Evolutionary conservation across 2,888 invertebrate genomes (phyloP).

Genomic region (Molorchus minor): DNA sequence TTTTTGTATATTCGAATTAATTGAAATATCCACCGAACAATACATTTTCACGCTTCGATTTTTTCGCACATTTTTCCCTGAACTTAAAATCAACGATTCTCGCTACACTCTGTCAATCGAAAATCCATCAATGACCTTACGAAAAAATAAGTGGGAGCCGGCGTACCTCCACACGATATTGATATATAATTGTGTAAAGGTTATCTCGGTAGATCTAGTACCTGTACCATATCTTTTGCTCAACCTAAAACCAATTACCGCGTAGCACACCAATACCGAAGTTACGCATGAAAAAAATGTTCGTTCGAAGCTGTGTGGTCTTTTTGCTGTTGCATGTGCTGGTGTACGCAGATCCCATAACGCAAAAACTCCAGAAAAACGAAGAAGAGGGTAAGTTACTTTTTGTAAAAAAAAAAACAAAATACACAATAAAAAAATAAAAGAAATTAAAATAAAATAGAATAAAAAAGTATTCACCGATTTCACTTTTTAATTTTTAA

Average conservation of each 20-base stretch:
- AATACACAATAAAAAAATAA: too few relatives aligned
- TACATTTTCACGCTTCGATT: too few relatives aligned
- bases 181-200: constrained; percentile 22
- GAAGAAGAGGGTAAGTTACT: constrained; percentile 26
- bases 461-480: too few relatives aligned
- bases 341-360: constrained; percentile 4
- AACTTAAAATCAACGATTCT: constrained; percentile 1
- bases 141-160: constrained; percentile 18
- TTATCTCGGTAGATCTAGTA: constrained; percentile 16
- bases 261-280: too few relatives aligned
- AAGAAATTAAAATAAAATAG: too few relatives aligned
- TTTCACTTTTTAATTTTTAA: too few relatives aligned
- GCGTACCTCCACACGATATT: constrained; percentile 1
- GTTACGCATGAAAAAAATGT: constrained; percentile 11
- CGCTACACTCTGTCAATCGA: constrained; percentile 6
- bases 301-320: constrained; percentile 14
- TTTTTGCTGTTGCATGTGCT: constrained; percentile 1
- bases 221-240: constrained; percentile 17
- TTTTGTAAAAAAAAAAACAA: too few relatives aligned
- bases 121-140: constrained; percentile 22
- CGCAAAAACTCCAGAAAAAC: constrained; percentile 13
- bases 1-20: too few relatives aligned
- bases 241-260: constrained; percentile 5
- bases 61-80: neutral
- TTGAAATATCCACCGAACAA: too few relatives aligned